Base-by-base conservation (phyloP, 2,888 invertebrate genomes). In the Polia nebulosa region DNA sequence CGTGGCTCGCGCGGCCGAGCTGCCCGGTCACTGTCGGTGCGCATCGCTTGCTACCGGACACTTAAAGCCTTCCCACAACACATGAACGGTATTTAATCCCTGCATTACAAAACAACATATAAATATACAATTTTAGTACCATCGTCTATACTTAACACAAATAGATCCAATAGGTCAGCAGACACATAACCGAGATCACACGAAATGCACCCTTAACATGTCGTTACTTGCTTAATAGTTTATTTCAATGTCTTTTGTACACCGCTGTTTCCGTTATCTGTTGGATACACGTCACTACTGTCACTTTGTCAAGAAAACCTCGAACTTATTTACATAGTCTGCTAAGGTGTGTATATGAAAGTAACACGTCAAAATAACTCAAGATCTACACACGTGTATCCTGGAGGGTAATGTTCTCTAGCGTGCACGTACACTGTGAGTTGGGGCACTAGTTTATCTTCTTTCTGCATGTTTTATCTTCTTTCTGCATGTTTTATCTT, bases 21-120 rank as follows among this genome's bases (percentile, higher is more conserved):
- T 52, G 52, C 36, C 58, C 70, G 58, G 55, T n/a, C 51, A 6
- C 59, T 61, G 68, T 51, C 63, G 34, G 51, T n/a, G 62, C 69
- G n/a, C 29, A 25, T 64, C 72, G 63, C 72, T 69, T 59, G 74
- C 69, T 58, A 81, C 61, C 73, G 66, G 67, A 80, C 81, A 80
- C 75, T 82, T 88, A 87, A 89, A 89, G 89, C 88, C 87, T 75
- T 80, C 73, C 86, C 88, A 89, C 89, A 88, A 88, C 87, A 82
- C 82, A 68, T 79, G 78, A 81, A 82, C 80, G 76, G 78, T 82
- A 82, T 83, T 81, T 76, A 76, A 77, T 86, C 86, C 88, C 88
- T 89, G 88, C 85, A 77, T 88, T 83, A 80, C 76, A 84, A 87
- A 86, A 87, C 73, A 84, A 77, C 70, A 82, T 79, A 81, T 81